phyloP scores from a whole-genome alignment of 2,113 vertebrate species.

The Redunca redunca region DNA sequence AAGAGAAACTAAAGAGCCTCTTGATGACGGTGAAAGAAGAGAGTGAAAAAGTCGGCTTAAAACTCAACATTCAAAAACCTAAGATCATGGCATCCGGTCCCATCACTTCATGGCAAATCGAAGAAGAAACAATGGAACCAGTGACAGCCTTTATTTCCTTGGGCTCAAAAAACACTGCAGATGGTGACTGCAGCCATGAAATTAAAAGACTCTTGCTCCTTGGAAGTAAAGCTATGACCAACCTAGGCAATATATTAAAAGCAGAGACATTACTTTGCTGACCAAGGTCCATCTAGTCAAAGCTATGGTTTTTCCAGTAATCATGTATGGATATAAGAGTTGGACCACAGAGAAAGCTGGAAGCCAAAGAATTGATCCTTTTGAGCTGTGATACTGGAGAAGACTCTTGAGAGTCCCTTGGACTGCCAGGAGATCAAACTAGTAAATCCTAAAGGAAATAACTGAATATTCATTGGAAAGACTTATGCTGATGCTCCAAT shows the following conservation, averaged over 20 bases:
- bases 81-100: neutral
- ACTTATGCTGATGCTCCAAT: neutral
- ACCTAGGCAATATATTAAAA: neutral
- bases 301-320: neutral
- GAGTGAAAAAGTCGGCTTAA: neutral
- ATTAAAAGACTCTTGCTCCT: neutral
- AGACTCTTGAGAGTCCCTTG: neutral
- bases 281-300: neutral
- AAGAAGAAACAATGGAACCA: neutral
- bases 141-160: neutral
- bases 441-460: neutral
- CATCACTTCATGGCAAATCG: neutral
- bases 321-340: neutral
- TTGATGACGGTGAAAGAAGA: neutral
- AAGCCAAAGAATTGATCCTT: neutral
- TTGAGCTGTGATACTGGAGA: neutral
- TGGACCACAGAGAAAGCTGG: fast-evolving
- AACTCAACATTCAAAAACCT: neutral
- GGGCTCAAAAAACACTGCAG: neutral
- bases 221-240: neutral
- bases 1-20: neutral
- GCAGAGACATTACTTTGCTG: neutral
- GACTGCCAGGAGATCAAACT: neutral
- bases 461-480: neutral
- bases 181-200: neutral